Evolutionary conservation across 2,888 invertebrate species (phyloP).

Genomic region (Lasiommata megera): DNA sequence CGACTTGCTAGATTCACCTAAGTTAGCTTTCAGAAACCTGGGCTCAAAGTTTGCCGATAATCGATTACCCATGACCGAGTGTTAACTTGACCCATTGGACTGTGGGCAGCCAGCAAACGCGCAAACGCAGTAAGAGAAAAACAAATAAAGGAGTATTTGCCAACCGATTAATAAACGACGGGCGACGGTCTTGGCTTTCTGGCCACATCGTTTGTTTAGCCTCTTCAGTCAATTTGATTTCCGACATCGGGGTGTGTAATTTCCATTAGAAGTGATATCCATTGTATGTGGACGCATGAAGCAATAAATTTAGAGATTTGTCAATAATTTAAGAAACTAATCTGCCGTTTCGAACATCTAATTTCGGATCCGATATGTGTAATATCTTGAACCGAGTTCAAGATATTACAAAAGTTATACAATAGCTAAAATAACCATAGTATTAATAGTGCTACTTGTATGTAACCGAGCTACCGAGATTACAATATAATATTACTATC

Average conservation of each 20-base stretch:
- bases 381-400: too few relatives aligned
- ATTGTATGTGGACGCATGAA: slow-evolving; percentile 53
- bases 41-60: too few relatives aligned
- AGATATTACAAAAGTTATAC: too few relatives aligned
- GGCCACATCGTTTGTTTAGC: slow-evolving; percentile 79
- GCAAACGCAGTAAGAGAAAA: slow-evolving; percentile 52
- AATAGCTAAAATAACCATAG: too few relatives aligned
- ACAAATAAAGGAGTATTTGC: slow-evolving; percentile 78
- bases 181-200: slow-evolving; percentile 54
- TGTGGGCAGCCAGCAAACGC: slow-evolving; percentile 38
- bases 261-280: slow-evolving; percentile 73
- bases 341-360: too few relatives aligned
- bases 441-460: too few relatives aligned
- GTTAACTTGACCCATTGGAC: slow-evolving; percentile 42
- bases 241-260: slow-evolving; percentile 78
- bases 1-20: too few relatives aligned
- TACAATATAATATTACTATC: too few relatives aligned
- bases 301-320: slow-evolving; percentile 1
- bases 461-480: too few relatives aligned
- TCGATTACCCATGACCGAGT: slow-evolving; percentile 15
- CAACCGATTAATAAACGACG: slow-evolving; percentile 73
- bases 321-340: neutral
- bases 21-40: too few relatives aligned
- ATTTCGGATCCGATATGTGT: too few relatives aligned
- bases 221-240: slow-evolving; percentile 81